Percentiles rank a stretch among this genome's conserved stretches.
These are phyloP conservation scores for Aleiodes sp. DNA, from an alignment of 1,140 invertebrate genomes.

Conservation along the genomic window DNA sequence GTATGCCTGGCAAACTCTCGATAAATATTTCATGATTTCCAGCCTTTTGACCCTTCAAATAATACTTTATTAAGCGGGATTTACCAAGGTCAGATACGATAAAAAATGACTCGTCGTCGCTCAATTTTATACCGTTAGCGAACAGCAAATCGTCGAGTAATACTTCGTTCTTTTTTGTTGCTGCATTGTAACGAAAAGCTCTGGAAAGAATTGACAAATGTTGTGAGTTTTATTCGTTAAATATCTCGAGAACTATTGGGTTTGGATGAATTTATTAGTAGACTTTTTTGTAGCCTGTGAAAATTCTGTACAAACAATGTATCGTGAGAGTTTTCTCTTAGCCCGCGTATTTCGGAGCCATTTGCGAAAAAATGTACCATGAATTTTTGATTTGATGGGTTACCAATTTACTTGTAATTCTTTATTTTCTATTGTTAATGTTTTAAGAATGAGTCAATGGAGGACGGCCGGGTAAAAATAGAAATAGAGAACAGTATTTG, in stretches of 20 bases:
- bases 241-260: neutral
- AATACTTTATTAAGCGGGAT: conserved; percentile 72
- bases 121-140: conserved; percentile 83
- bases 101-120: conserved; percentile 78
- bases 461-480: too few species aligned
- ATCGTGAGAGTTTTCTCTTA: too few species aligned
- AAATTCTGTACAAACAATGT: too few species aligned
- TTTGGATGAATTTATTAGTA: neutral
- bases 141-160: conserved; percentile 78
- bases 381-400: too few species aligned
- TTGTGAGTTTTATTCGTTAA: neutral
- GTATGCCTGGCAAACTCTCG: conserved; percentile 81
- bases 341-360: too few species aligned
- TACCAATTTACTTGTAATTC: too few species aligned
- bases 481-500: too few species aligned
- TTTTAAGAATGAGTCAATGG: too few species aligned
- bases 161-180: conserved; percentile 72
- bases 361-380: too few species aligned
- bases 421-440: too few species aligned
- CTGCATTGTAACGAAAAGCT: conserved; percentile 73
- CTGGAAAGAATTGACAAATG: conserved; percentile 61
- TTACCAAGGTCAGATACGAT: conserved; percentile 74
- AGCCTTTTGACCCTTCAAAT: conserved; percentile 77
- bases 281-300: too few species aligned
- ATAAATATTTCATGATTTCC: conserved; percentile 79